Conservation (phyloP, 2,113 vertebrate species). For the Cryptomyrus ogoouensis region DNA sequence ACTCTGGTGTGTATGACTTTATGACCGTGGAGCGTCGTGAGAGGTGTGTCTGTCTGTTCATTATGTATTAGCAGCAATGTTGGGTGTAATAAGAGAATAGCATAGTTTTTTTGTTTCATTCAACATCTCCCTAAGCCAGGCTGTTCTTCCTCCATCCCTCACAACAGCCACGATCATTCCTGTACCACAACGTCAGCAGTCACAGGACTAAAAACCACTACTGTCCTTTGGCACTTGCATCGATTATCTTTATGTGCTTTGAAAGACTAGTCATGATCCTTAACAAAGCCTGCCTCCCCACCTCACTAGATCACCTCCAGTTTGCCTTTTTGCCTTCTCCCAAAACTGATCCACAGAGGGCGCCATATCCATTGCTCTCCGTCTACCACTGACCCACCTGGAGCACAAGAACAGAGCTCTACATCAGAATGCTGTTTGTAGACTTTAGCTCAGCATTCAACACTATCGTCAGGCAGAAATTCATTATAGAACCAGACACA, state of each 20-base stretch:
- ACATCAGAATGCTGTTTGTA: neutral
- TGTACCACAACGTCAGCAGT: neutral
- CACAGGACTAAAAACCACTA: neutral
- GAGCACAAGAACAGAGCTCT: neutral
- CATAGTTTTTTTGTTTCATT: neutral
- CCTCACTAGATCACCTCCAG: neutral
- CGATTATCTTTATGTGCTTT: neutral
- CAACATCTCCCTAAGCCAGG: neutral
- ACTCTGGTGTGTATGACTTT: neutral
- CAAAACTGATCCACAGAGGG: neutral
- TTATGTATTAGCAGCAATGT: neutral
- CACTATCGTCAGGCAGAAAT: neutral
- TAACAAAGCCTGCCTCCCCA: neutral
- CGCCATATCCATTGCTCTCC: neutral
- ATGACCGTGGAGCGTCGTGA: neutral
- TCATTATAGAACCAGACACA: neutral
- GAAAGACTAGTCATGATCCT: neutral
- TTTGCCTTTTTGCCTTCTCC: neutral
- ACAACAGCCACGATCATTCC: neutral
- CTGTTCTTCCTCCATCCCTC: neutral
- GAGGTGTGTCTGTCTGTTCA: neutral
- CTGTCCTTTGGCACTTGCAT: neutral
- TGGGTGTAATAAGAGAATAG: neutral
- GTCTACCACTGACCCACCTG: neutral
- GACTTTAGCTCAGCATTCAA: neutral